phyloP scores from a whole-genome alignment of 2,113 vertebrate species.

The Engystomops pustulosus region DNA sequence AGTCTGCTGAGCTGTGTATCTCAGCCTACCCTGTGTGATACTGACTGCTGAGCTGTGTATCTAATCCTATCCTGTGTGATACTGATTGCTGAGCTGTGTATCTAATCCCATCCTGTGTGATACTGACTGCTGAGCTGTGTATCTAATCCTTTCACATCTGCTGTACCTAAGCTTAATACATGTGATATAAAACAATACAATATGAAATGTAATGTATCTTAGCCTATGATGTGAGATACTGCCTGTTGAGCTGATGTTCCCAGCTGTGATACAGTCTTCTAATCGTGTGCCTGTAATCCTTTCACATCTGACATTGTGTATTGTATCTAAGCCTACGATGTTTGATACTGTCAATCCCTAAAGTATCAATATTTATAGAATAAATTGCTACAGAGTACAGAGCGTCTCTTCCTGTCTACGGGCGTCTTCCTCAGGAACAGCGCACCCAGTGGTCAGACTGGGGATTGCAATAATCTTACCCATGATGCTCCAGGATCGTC shows the following conservation, averaged over 20 bases:
- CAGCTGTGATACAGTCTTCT: too few relatives aligned
- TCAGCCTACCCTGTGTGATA: too few relatives aligned
- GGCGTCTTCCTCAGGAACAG: neutral
- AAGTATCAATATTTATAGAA: neutral
- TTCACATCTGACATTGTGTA: neutral
- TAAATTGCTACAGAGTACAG: neutral
- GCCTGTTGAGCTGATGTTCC: neutral
- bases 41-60: neutral
- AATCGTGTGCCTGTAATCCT: neutral
- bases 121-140: neutral
- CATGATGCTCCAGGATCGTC: neutral
- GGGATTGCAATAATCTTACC: neutral
- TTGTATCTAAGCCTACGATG: neutral
- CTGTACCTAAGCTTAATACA: neutral
- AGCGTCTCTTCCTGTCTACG: neutral
- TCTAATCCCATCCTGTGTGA: too few relatives aligned
- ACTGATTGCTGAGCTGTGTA: neutral
- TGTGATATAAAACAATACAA: too few relatives aligned
- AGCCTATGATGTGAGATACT: neutral
- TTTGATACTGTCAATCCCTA: neutral
- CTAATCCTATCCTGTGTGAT: too few relatives aligned
- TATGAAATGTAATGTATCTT: neutral
- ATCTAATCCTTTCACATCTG: neutral
- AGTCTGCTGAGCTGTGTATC: neutral
- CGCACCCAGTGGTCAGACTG: neutral